phyloP scores from a whole-genome alignment of 2,888 invertebrate genomes.

The Nebria brevicollis region DNA sequence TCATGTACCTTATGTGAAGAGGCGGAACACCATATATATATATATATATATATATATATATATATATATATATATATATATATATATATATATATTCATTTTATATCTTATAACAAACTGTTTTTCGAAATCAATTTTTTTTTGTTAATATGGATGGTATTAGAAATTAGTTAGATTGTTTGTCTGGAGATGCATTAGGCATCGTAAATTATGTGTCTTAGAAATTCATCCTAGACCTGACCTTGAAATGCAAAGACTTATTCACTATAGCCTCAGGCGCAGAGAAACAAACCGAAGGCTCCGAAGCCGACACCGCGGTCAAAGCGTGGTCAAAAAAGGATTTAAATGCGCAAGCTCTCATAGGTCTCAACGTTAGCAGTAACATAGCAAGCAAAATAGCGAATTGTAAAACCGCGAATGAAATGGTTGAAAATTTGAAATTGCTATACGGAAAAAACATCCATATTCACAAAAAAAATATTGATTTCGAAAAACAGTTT shows the following conservation, averaged over 20 bases:
- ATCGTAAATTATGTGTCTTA: neutral
- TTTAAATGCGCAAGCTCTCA: constrained; percentile 23
- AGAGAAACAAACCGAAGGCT: neutral
- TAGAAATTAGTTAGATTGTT: neutral
- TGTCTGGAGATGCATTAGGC: neutral
- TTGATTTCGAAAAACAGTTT: no score
- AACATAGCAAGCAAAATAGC: constrained; percentile 25
- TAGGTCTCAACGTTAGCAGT: constrained; percentile 25
- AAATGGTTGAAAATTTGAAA: constrained; percentile 10
- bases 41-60: no score
- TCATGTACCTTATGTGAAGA: no score
- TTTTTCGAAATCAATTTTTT: no score
- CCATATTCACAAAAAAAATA: no score
- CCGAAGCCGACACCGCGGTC: neutral
- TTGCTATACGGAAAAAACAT: constrained; percentile 17
- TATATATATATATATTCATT: neutral
- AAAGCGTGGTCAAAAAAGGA: constrained; percentile 15
- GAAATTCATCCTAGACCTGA: no score
- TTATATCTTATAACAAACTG: no score
- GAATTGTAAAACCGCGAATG: constrained; percentile 18
- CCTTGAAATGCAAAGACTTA: neutral
- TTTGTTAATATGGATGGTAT: neutral
- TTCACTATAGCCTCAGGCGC: constrained; percentile 8
- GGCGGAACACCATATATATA: no score
- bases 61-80: no score